Percentiles rank a stretch among this genome's conserved stretches.
Conservation (phyloP, 2,113 vertebrate genomes). For the Syngnathus scovelli region DNA sequence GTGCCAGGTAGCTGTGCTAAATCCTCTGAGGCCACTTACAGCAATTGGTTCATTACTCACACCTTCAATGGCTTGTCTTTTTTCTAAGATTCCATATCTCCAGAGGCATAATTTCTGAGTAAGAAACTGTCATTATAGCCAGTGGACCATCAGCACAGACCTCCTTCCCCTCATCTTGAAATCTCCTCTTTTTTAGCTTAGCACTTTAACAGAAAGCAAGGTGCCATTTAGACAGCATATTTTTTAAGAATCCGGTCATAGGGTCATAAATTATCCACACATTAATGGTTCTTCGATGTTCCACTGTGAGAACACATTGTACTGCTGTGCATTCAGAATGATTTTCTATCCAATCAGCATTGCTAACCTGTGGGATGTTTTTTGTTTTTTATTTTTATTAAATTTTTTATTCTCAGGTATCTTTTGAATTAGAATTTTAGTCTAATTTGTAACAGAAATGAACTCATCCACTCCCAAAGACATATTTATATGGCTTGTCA, state of each 20-base stretch:
- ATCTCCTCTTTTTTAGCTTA: conserved; percentile 8
- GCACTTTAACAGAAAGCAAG: background rate
- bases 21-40: background rate
- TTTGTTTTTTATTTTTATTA: background rate
- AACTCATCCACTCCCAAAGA: no score
- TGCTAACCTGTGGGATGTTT: background rate
- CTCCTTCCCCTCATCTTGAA: conserved; percentile 5
- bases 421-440: background rate
- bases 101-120: conserved; percentile 12
- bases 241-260: conserved; percentile 8
- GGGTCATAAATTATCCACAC: conserved; percentile 39
- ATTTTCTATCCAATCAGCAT: background rate
- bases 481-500: no score
- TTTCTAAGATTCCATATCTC: conserved; percentile 17
- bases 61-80: conserved; percentile 16
- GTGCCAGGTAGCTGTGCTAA: background rate
- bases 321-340: background rate
- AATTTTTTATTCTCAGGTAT: background rate
- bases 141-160: background rate
- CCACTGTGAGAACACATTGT: background rate
- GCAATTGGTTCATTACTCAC: conserved; percentile 12
- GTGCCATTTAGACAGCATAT: conserved; percentile 4
- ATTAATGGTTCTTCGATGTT: conserved; percentile 16
- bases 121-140: conserved; percentile 20
- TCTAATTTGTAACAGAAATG: no score